Conservation (phyloP, 2,888 invertebrate genomes). For the Alloscopus bannaensis region DNA sequence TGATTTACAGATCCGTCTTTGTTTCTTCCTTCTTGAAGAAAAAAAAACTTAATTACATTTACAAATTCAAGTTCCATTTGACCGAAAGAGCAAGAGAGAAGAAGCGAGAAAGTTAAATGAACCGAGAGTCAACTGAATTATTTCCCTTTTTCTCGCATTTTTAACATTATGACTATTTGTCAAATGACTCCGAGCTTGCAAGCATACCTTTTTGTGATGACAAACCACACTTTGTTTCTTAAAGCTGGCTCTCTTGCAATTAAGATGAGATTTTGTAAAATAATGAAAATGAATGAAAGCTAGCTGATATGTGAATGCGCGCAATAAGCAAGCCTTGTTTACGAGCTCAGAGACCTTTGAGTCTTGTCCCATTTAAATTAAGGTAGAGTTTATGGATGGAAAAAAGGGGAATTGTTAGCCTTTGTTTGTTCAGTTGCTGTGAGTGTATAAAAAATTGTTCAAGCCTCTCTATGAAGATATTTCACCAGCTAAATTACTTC, state of each 20-base stretch:
- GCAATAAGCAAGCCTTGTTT: not conserved
- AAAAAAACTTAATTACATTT: constrained; percentile 54
- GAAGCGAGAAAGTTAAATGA: not conserved
- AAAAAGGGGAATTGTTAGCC: not conserved
- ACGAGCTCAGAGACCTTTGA: too few species aligned
- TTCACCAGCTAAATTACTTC: constrained; percentile 28
- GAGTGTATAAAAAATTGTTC: too few species aligned
- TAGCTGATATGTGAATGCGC: not conserved
- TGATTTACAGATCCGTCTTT: constrained; percentile 53
- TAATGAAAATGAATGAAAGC: not conserved
- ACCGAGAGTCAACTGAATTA: too few species aligned
- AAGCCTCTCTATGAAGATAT: constrained; percentile 9
- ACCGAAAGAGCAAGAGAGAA: constrained; percentile 11
- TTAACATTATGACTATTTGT: constrained; percentile 2
- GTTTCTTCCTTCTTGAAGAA: constrained; percentile 9
- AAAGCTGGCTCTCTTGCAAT: constrained; percentile 14
- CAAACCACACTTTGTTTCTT: too few species aligned
- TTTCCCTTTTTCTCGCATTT: not conserved
- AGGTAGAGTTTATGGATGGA: not conserved
- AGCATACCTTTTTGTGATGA: not conserved
- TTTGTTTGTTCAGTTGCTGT: too few species aligned
- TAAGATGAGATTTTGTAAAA: constrained; percentile 11
- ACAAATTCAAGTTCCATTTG: constrained; percentile 56
- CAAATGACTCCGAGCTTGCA: not conserved
- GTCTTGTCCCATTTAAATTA: constrained; percentile 41